Percentiles rank a stretch among this genome's conserved stretches.
Conservation (phyloP, 2,888 invertebrate genomes). For the Petrolisthes cinctipes region DNA sequence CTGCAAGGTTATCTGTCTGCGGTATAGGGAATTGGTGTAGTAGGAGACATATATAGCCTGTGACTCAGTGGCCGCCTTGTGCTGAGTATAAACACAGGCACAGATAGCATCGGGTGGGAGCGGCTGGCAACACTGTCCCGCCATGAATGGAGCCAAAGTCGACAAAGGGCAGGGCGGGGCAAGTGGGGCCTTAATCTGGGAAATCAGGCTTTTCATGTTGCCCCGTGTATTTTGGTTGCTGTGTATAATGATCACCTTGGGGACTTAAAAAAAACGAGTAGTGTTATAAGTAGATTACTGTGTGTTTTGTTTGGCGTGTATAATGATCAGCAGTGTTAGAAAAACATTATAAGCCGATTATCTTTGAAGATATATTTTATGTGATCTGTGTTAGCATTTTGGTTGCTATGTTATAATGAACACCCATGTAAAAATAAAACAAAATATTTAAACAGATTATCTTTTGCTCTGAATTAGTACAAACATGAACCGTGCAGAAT, state of each 20-base stretch:
- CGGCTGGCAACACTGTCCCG: slow-evolving; percentile 14
- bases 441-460: no score
- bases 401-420: no score
- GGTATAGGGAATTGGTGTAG: not conserved
- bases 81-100: not conserved
- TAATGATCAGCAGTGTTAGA: no score
- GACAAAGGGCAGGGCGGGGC: slow-evolving; percentile 25
- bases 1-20: not conserved
- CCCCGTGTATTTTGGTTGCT: slow-evolving; percentile 18
- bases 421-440: no score
- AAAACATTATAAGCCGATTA: no score
- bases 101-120: not conserved
- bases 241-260: slow-evolving; percentile 14
- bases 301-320: no score
- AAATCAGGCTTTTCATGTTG: slow-evolving; percentile 20
- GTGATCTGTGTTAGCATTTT: no score
- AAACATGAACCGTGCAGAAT: no score
- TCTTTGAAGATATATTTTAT: no score
- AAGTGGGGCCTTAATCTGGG: not conserved
- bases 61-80: not conserved
- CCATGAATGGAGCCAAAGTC: slow-evolving; percentile 11
- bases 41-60: not conserved
- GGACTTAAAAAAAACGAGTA: not conserved
- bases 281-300: slow-evolving; percentile 17
- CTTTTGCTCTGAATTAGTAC: no score